Percentiles rank a stretch among this genome's conserved stretches.
Conservation (phyloP, 2,888 invertebrate species). For the Drosophila fungiperda region DNA sequence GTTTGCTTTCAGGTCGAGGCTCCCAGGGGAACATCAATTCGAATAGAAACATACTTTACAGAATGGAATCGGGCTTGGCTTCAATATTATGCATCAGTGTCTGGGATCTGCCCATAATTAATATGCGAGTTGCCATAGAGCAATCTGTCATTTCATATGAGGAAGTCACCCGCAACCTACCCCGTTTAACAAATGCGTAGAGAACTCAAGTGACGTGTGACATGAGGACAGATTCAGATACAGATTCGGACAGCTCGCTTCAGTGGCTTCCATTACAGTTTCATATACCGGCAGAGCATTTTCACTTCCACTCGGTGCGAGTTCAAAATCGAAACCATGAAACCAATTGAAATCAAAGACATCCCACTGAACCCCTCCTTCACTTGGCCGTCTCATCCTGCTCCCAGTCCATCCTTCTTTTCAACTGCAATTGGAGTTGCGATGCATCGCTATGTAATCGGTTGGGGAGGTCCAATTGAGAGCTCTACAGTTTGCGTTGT, state of each 20-base stretch:
- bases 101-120: constrained; percentile 62
- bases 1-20: constrained; percentile 40
- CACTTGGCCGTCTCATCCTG: not conserved
- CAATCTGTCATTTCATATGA: constrained; percentile 45
- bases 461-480: constrained; percentile 43
- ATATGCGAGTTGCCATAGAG: constrained; percentile 62
- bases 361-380: constrained; percentile 11
- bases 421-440: constrained; percentile 24
- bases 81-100: constrained; percentile 22
- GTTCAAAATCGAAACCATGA: constrained; percentile 44
- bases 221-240: constrained; percentile 15
- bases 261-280: constrained; percentile 67
- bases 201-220: constrained; percentile 18
- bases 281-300: constrained; percentile 44
- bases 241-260: constrained; percentile 42
- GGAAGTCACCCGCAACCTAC: constrained; percentile 24
- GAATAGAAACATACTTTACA: constrained; percentile 34
- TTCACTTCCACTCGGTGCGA: constrained; percentile 36
- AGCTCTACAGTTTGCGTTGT: constrained; percentile 38
- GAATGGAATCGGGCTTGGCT: constrained; percentile 37
- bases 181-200: constrained; percentile 22
- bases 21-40: constrained; percentile 40
- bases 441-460: constrained; percentile 35
- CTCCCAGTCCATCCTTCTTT: not conserved
- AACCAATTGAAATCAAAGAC: constrained; percentile 62